These are phyloP conservation scores for Psittacula derbiana DNA, from an alignment of 2,797 vertebrate genomes.

Conservation along the genomic window DNA sequence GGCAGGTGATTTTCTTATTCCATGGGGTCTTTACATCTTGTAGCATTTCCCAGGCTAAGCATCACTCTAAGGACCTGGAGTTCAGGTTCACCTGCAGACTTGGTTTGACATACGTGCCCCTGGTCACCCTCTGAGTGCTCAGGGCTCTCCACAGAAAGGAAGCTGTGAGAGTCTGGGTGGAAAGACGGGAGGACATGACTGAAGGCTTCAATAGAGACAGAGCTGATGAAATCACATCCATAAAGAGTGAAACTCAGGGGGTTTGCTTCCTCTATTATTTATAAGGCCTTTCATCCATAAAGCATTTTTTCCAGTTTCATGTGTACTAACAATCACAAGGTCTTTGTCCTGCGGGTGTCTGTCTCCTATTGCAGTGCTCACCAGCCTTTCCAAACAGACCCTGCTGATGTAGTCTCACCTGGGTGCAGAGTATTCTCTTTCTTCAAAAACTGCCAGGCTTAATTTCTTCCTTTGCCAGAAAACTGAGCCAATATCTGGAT, in stretches of 20 bases:
- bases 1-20: not conserved
- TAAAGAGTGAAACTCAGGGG: not conserved
- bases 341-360: not conserved
- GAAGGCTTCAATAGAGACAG: not conserved
- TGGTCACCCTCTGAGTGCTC: not conserved
- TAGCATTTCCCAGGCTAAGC: not conserved
- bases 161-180: not conserved
- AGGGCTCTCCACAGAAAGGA: not conserved
- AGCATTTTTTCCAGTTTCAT: not conserved
- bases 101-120: not conserved
- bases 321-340: not conserved
- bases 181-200: not conserved
- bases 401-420: not conserved
- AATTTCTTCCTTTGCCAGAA: not conserved
- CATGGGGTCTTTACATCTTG: not conserved
- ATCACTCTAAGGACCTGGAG: not conserved
- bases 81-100: not conserved
- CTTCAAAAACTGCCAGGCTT: not conserved
- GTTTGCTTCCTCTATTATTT: not conserved
- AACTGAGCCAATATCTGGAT: not conserved
- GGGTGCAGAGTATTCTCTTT: not conserved
- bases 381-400: not conserved
- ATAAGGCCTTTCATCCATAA: not conserved
- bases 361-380: not conserved
- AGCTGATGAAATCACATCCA: not conserved